A percentile compares a stretch with the other conserved stretches of the same genome.
phyloP scores from a whole-genome alignment of 2,113 vertebrate genomes.

The Theristicus caerulescens region DNA sequence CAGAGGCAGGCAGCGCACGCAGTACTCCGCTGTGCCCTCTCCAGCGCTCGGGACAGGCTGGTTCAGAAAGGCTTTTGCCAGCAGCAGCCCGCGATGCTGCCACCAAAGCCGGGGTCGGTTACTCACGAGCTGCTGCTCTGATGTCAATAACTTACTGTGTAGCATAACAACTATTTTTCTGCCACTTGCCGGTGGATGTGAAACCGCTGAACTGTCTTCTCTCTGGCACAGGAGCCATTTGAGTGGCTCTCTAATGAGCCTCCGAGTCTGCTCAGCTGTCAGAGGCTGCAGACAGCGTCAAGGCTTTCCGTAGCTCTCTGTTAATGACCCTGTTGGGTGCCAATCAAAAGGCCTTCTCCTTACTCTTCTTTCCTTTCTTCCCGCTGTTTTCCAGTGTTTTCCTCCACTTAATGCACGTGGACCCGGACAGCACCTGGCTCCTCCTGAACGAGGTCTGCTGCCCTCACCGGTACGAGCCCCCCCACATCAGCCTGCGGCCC shows the following conservation, averaged over 20 bases:
- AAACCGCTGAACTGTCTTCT: not conserved
- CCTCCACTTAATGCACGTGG: conserved; percentile 80
- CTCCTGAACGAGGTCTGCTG: conserved; percentile 81
- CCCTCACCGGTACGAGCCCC: conserved; percentile 64
- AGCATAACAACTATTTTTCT: not conserved
- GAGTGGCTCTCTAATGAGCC: not conserved
- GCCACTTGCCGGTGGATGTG: not conserved
- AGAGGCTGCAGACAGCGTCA: not conserved
- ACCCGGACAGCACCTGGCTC: conserved; percentile 88
- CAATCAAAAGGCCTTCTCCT: not conserved
- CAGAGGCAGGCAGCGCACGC: fast-evolving
- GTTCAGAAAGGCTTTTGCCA: not conserved
- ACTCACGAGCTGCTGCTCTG: conserved; percentile 3
- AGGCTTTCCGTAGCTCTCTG: not conserved
- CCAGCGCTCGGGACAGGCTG: not conserved
- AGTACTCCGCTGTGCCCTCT: not conserved
- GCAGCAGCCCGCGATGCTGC: not conserved
- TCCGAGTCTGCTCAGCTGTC: not conserved
- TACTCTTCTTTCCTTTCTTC: not conserved
- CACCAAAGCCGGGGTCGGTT: not conserved
- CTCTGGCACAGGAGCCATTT: not conserved
- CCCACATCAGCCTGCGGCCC: conserved; percentile 77
- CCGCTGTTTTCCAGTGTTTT: conserved; percentile 76
- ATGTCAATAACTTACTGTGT: not conserved
- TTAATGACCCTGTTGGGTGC: not conserved